Conservation (phyloP, 2,113 vertebrate species). For the Grantiella picta region DNA sequence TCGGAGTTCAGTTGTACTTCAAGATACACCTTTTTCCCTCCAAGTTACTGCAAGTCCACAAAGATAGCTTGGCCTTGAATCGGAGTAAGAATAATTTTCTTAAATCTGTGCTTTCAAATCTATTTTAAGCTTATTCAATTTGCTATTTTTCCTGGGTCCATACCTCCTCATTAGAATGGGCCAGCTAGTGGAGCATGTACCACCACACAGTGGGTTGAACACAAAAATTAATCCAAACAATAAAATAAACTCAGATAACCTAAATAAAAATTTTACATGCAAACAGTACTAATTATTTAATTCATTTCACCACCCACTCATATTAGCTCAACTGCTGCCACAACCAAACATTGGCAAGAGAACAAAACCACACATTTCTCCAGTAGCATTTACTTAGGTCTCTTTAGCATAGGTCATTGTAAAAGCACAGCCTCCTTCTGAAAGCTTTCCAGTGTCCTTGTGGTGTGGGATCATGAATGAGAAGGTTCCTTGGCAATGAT, state of each 20-base stretch:
- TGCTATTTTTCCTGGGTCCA: neutral
- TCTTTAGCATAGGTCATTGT: neutral
- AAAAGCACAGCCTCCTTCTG: neutral
- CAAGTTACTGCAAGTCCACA: neutral
- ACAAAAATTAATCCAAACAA: neutral
- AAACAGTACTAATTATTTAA: neutral
- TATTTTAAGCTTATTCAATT: neutral
- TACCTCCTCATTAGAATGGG: neutral
- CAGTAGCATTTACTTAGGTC: neutral
- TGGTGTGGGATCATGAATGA: neutral
- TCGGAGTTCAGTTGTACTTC: neutral
- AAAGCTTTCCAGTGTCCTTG: neutral
- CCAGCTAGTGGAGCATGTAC: neutral
- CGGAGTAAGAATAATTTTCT: neutral
- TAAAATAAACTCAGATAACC: neutral
- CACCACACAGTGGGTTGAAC: neutral
- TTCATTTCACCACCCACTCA: neutral
- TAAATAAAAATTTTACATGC: neutral
- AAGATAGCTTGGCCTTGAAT: neutral
- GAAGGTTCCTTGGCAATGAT: neutral
- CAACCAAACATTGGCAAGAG: neutral
- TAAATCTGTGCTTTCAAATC: neutral
- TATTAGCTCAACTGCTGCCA: neutral
- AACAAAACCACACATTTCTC: neutral
- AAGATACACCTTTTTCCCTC: neutral